Evolutionary conservation across 2,113 vertebrate genomes (phyloP).

Genomic region (Dendropsophus ebraccatus): DNA sequence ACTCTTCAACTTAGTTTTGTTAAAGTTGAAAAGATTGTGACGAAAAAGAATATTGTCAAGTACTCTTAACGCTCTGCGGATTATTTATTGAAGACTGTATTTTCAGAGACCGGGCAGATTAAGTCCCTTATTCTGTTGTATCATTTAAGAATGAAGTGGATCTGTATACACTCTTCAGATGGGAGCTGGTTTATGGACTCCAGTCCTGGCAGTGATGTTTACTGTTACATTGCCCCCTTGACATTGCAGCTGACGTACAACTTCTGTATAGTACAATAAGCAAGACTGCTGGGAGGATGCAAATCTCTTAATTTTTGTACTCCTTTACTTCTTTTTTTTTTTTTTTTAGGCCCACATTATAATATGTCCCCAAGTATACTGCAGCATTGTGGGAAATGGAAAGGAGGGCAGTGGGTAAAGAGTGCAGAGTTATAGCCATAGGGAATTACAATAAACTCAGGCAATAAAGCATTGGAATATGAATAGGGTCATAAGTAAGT

Average conservation of each 20-base stretch:
- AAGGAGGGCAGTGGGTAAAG: slow-evolving; percentile 11
- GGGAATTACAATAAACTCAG: slow-evolving; percentile 2
- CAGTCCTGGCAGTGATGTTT: neutral
- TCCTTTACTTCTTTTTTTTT: slow-evolving; percentile 26
- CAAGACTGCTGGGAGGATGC: slow-evolving; percentile 18
- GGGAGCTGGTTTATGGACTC: neutral
- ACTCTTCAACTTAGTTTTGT: neutral
- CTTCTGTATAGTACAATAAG: neutral
- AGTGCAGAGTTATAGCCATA: neutral
- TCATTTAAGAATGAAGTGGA: slow-evolving; percentile 13
- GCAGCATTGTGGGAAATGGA: neutral
- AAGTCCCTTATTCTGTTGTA: neutral
- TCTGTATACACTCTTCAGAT: slow-evolving; percentile 12
- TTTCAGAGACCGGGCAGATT: slow-evolving; percentile 25
- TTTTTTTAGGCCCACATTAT: slow-evolving; percentile 1
- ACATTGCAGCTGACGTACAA: slow-evolving; percentile 41
- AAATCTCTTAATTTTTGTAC: slow-evolving; percentile 7
- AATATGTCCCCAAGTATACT: slow-evolving; percentile 12
- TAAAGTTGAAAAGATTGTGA: neutral
- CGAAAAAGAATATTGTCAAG: slow-evolving; percentile 37
- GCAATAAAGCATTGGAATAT: slow-evolving; percentile 13
- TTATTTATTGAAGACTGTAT: slow-evolving; percentile 22
- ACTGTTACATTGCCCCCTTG: slow-evolving; percentile 1
- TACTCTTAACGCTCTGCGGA: slow-evolving; percentile 4
- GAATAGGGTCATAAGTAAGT: slow-evolving; percentile 15